Evolutionary conservation across 2,797 vertebrate species (phyloP), one percentile per base, ranked within the genome.

Genomic region (Oreortyx pictus): DNA sequence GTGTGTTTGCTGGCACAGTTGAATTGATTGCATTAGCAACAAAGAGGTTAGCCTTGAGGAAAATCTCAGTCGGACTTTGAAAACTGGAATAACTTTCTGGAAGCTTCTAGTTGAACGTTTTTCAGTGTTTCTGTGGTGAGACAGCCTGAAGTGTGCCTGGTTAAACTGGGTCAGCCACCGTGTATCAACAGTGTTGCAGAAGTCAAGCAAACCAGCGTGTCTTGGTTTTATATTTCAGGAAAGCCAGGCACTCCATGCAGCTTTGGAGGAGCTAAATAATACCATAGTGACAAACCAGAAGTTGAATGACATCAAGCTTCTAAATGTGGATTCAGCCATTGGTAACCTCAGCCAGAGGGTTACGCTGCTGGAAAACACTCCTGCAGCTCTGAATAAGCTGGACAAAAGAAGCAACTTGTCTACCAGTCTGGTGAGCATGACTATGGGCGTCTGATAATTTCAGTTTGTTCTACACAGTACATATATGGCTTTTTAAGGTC

Each of bases 201-300:
- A 64, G 65, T 62, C 62, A 59, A 85, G 91, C 86, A 66, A 90
- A 89, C 54, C 70, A 59, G 37, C 49, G 16, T 14, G 5, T 68
- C 81, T 82, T 96, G 88, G 92, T 93, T 97, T 91, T 77, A 31
- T 95, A 29, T 97, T 97, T 94, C 96, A 98, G 98, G 97, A 97
- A 86, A 96, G 96, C 92, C 96, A 97, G 88, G 93, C 77, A 46
- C 93, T 98, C 79, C 96, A 86, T 37, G 94, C 90, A 94, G 95
- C 95, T 86, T 83, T 98, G 95, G 97, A 98, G 29, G 97, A 97
- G 57, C 89, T 98, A 74, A 98, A 98, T 93, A 96, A 91, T 70
- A 92, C 96, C 39, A 61, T 95, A 35, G 59, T 95, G 41, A 73
- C 31, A 1, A 97, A 97, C 92, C 96, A 96, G 68, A 97, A 96